phyloP scores from a whole-genome alignment of 2,113 vertebrate genomes.

The Eptesicus fuscus region DNA sequence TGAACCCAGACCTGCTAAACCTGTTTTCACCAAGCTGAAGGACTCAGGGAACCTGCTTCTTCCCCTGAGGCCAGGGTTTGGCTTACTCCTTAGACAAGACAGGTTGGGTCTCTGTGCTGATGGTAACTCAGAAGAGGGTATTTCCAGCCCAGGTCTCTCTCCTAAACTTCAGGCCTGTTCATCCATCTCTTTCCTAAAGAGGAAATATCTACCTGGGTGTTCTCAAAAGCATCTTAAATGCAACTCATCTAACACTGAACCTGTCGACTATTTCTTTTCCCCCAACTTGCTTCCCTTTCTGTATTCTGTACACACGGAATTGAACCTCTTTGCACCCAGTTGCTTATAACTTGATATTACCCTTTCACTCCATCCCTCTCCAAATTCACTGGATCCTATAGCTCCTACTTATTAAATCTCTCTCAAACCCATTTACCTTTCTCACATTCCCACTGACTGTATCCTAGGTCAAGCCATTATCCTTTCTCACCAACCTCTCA shows the following conservation, averaged over 20 bases:
- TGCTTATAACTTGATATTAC: background rate
- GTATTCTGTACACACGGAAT: background rate
- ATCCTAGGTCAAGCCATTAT: background rate
- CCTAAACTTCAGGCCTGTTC: background rate
- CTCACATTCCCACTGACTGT: background rate
- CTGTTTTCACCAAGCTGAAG: constrained; percentile 59
- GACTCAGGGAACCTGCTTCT: constrained; percentile 55
- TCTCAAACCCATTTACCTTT: background rate
- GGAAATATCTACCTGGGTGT: background rate
- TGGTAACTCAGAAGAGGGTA: background rate
- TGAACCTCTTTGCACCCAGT: background rate
- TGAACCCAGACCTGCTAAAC: constrained; percentile 61
- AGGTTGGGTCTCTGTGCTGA: background rate
- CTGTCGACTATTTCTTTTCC: background rate
- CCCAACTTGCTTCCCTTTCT: background rate
- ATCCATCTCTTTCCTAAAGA: background rate
- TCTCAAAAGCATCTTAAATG: background rate
- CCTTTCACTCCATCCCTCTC: background rate
- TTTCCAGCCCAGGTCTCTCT: background rate
- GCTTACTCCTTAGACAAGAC: constrained; percentile 24
- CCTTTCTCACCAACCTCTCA: background rate
- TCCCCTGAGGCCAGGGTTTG: constrained; percentile 57
- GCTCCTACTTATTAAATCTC: background rate
- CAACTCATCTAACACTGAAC: background rate
- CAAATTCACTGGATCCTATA: background rate